phyloP scores from a whole-genome alignment of 2,113 vertebrate species.

The Grammomys dolichurus region DNA sequence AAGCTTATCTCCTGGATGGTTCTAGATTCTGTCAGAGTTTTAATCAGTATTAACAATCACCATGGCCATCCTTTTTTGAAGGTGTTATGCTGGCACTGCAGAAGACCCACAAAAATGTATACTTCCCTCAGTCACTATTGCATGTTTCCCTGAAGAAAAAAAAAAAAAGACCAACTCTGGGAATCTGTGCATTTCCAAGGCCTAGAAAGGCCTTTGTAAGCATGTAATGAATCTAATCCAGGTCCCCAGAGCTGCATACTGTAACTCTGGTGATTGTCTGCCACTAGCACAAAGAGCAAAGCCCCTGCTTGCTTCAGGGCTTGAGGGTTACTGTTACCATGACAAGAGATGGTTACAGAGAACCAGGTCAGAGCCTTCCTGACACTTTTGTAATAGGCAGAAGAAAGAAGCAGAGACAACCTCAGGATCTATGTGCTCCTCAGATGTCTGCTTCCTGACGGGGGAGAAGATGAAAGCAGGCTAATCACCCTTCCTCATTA shows the following conservation, averaged over 20 bases:
- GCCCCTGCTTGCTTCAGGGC: background rate
- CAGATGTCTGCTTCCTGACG: background rate
- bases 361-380: background rate
- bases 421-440: background rate
- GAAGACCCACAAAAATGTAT: background rate
- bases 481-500: slow-evolving; percentile 53
- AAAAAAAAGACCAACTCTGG: background rate
- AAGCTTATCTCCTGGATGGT: background rate
- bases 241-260: rapidly evolving
- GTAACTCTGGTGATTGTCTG: background rate
- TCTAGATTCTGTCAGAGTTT: background rate
- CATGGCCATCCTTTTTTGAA: background rate
- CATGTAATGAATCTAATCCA: background rate
- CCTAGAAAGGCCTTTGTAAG: background rate
- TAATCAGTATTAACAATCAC: background rate
- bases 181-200: background rate
- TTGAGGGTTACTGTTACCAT: background rate
- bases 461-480: background rate
- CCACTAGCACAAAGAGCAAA: too few species aligned
- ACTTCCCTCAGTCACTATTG: background rate
- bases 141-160: background rate
- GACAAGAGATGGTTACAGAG: rapidly evolving
- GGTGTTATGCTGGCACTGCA: background rate
- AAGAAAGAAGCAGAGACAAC: background rate
- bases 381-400: background rate